Evolutionary conservation across 2,797 vertebrate species (phyloP), one percentile per base, ranked within the genome.

Genomic region (Sebastes reedi): DNA sequence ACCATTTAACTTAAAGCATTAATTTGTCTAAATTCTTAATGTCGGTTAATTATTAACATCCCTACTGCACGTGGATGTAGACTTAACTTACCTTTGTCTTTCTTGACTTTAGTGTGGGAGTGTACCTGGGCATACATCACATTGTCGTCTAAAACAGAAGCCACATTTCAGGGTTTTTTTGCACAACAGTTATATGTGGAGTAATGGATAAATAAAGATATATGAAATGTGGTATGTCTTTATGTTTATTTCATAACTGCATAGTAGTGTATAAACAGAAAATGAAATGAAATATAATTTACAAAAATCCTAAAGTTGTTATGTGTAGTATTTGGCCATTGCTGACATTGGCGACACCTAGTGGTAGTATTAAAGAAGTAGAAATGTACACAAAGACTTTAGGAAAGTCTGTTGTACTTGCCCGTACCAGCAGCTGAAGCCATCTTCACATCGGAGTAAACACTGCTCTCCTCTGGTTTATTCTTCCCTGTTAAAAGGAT

Each of bases 361-460:
- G 27, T 24, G 39, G 27, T 9, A 18, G 5, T 16, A 34, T 11
- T 34, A 11, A 34, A 34, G 2, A 34, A 34, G 34, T 34, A 11
- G 10, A 34, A 34, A 34, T 10, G 34, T 34, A 11, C 9, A 34
- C 34, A 34, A 25, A 32, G 39, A 29, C 20, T 8, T n/a, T 3
- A 24, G 13, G n/a, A 1, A 3, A 22, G 2, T 3, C 27, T 25
- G 10, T 46, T 32, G 56, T 20, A 10, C 12, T 25, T 18, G 10
- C 8, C 11, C 4, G 5, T 70, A 71, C 71, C 67, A 67, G 66
- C 61, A 54, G 72, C 20, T 69, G 56, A 62, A 34, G 11, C 5
- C 8, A 1, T 77, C 52, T 36, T 77, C 59, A 81, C 32, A 1
- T 54, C 7, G 1, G 68, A 24, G 25, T 77, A 77, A 36, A 80